These are phyloP conservation scores for Hyles euphorbiae DNA, from an alignment of 1,140 invertebrate genomes.

Conservation along the genomic window DNA sequence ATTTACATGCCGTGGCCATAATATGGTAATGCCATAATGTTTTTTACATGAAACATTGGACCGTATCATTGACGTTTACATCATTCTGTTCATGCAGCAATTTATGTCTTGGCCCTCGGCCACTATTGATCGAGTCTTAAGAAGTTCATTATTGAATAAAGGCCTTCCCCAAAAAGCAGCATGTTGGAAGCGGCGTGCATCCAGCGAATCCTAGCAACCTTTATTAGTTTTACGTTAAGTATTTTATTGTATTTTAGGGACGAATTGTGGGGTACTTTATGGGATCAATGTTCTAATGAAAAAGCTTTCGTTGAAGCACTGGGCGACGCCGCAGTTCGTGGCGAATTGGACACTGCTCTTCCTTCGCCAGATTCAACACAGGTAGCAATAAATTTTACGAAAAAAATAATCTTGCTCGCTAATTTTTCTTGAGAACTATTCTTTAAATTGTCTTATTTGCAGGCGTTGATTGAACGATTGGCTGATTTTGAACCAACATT, in stretches of 20 bases:
- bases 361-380: constrained; percentile 59
- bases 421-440: background rate
- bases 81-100: no score
- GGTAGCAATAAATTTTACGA: constrained; percentile 20
- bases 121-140: no score
- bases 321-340: constrained; percentile 55
- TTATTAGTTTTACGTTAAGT: background rate
- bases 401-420: background rate
- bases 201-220: no score
- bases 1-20: no score
- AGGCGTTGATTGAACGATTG: constrained; percentile 55
- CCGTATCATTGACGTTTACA: no score
- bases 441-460: background rate
- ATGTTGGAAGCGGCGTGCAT: no score
- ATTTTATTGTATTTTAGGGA: constrained; percentile 36
- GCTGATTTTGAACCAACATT: constrained; percentile 55
- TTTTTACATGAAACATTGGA: no score
- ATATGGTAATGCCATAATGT: no score
- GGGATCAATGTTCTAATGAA: constrained; percentile 56
- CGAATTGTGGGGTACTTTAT: constrained; percentile 53
- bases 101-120: no score
- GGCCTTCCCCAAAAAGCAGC: no score
- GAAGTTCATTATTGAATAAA: no score
- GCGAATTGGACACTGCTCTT: constrained; percentile 37
- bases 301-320: constrained; percentile 60